Conservation (phyloP, 2,888 invertebrate genomes). For the Koerneria pararmatus region DNA sequence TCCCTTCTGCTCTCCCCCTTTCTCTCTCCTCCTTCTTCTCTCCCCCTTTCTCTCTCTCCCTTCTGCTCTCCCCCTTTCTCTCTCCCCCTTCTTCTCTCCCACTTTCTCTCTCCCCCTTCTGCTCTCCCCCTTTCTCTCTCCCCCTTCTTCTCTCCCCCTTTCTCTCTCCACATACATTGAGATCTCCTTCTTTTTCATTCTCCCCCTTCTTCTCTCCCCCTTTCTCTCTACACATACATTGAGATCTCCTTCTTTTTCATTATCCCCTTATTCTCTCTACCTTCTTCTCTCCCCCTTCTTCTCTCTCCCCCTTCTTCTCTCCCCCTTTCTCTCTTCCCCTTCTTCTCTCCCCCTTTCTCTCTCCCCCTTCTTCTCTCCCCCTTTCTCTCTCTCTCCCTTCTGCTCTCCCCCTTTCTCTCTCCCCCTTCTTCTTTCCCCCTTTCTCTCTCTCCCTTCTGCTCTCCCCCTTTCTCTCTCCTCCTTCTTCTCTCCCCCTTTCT, state of each 20-base stretch:
- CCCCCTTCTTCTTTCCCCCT: neutral
- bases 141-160: neutral
- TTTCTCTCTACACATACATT: too few species aligned
- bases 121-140: too few species aligned
- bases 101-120: too few species aligned
- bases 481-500: neutral
- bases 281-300: constrained; percentile 20
- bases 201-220: neutral
- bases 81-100: too few species aligned
- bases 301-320: constrained; percentile 17
- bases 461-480: neutral
- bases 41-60: too few species aligned
- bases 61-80: too few species aligned
- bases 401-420: neutral
- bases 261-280: constrained; percentile 21
- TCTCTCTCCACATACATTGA: constrained; percentile 12
- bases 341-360: constrained; percentile 18
- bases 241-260: constrained; percentile 24
- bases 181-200: constrained; percentile 10
- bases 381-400: neutral
- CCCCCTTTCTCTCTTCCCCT: constrained; percentile 19
- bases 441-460: constrained; percentile 14
- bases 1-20: too few species aligned
- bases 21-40: too few species aligned
- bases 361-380: constrained; percentile 13